Evolutionary conservation across 2,797 vertebrate genomes (phyloP).

Genomic region (Ctenopoma kingsleyae): DNA sequence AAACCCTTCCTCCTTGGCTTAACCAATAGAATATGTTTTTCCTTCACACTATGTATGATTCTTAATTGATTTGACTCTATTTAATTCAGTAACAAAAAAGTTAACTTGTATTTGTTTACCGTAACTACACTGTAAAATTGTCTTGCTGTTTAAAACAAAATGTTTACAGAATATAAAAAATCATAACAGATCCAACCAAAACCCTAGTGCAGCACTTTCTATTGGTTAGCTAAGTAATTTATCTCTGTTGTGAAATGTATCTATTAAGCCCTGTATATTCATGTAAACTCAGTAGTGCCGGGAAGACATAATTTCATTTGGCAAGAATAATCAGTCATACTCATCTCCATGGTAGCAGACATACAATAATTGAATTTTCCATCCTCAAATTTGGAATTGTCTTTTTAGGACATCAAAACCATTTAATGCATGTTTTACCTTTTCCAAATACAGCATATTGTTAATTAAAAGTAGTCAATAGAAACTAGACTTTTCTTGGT

Average conservation of each 20-base stretch:
- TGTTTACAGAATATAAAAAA: conserved; percentile 1
- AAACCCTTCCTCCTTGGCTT: background rate
- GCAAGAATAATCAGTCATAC: conserved; percentile 53
- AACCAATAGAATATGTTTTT: background rate
- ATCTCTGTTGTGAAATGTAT: conserved; percentile 39
- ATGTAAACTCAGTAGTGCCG: conserved; percentile 25
- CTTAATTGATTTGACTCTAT: background rate
- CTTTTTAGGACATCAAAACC: conserved; percentile 24
- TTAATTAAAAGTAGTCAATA: conserved; percentile 1
- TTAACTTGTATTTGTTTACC: background rate
- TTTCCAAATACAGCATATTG: conserved; percentile 2
- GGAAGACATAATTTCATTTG: conserved; percentile 68
- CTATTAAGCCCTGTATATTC: background rate
- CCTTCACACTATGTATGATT: background rate
- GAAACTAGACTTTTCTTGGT: background rate
- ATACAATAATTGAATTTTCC: conserved; percentile 52
- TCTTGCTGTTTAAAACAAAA: background rate
- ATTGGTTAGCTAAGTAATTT: conserved; percentile 15
- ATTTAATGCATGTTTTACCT: conserved; percentile 11
- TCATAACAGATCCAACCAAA: conserved; percentile 4
- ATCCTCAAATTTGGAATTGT: conserved; percentile 45
- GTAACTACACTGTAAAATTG: background rate
- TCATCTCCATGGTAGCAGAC: conserved; percentile 54
- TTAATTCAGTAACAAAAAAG: background rate
- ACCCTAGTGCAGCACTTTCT: background rate